These are phyloP conservation scores for Troilus luridus DNA, from an alignment of 2,888 invertebrate species.

Conservation along the genomic window DNA sequence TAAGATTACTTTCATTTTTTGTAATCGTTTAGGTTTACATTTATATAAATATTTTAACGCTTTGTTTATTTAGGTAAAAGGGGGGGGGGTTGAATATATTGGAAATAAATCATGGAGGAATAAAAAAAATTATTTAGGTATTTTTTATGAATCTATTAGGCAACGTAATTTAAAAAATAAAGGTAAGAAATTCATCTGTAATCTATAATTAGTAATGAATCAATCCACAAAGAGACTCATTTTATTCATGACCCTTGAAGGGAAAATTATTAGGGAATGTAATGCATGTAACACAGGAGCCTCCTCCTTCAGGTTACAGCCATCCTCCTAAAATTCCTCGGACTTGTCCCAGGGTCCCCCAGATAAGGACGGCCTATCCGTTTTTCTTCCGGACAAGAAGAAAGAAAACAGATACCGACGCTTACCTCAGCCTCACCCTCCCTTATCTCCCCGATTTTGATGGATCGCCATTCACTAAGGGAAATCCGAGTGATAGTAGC, in stretches of 20 bases:
- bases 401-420: constrained; percentile 10
- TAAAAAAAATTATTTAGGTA: too few species aligned
- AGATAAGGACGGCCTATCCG: constrained; percentile 21
- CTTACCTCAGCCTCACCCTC: not conserved
- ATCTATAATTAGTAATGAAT: not conserved
- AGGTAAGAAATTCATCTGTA: too few species aligned
- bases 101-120: too few species aligned
- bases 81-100: too few species aligned
- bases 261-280: not conserved
- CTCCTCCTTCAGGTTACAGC: not conserved
- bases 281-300: not conserved
- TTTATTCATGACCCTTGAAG: not conserved
- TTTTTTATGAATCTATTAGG: too few species aligned
- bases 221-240: too few species aligned
- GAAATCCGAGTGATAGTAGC: constrained; percentile 28
- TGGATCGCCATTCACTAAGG: constrained; percentile 6
- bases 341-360: not conserved
- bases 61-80: too few species aligned
- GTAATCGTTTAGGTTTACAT: too few species aligned
- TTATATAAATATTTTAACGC: too few species aligned
- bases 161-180: too few species aligned
- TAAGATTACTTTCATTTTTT: too few species aligned
- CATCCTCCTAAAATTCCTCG: constrained; percentile 14
- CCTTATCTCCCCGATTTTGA: constrained; percentile 35
- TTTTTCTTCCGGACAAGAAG: not conserved